These are phyloP conservation scores for Eumacrocentrus americanus DNA, from an alignment of 2,888 invertebrate genomes.

Conservation along the genomic window DNA sequence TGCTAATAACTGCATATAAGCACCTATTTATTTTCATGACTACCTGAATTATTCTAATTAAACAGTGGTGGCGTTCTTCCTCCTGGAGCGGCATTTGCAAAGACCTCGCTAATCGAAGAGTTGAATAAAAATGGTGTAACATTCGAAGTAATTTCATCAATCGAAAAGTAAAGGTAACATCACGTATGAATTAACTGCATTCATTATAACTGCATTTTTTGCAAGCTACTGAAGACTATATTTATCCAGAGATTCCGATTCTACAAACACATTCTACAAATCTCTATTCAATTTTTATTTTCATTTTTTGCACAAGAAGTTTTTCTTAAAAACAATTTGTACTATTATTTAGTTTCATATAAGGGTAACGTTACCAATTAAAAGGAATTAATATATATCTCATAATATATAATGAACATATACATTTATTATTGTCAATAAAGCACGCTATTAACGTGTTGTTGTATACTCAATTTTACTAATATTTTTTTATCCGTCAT, in stretches of 20 bases:
- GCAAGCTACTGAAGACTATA: not conserved
- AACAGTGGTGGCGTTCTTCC: conserved; percentile 86
- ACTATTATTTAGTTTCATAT: too few species aligned
- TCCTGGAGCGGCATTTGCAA: conserved; percentile 83
- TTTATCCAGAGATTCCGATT: too few species aligned
- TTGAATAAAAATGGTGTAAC: conserved; percentile 75
- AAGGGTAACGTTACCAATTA: too few species aligned
- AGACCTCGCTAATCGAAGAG: conserved; percentile 78
- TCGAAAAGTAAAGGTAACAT: conserved; percentile 39
- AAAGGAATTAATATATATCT: too few species aligned
- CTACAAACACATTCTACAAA: too few species aligned
- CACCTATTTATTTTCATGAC: too few species aligned
- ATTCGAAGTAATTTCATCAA: conserved; percentile 67
- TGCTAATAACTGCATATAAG: too few species aligned
- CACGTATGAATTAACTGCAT: conserved; percentile 9
- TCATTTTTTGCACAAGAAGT: not conserved
- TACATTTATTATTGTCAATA: not conserved
- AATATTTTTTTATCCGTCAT: not conserved
- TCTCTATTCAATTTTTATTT: too few species aligned
- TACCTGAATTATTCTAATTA: too few species aligned
- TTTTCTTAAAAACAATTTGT: not conserved
- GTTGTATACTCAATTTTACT: not conserved
- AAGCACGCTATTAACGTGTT: not conserved
- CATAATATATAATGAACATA: too few species aligned
- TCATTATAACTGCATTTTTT: not conserved